Base-by-base conservation (phyloP, 1,140 invertebrate genomes). In the Calycopis cecrops region DNA sequence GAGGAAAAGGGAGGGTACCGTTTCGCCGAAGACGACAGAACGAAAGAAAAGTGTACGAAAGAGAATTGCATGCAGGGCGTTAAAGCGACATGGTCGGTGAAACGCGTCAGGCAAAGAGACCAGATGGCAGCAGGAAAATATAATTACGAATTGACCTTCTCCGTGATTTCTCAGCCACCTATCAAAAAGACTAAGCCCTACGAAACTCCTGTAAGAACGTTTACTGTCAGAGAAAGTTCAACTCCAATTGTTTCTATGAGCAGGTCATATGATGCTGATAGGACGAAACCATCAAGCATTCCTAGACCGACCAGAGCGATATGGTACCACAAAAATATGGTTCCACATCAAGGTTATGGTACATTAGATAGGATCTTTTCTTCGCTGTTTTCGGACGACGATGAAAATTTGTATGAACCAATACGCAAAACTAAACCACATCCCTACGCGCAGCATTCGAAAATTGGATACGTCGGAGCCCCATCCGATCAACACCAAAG, bases 81-180 rank as follows among this genome's bases (percentile, higher is more conserved):
- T 3, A 88, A 88, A 61, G 91, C 91, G 0, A 69, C 91, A 52
- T 92, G 91, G 91, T 90, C 89, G 2, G 90, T 92, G 0, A 91
- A 92, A 70, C 85, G 90, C 33, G 88, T 92, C 35, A 71, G 91
- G 38, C 91, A 92, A 76, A 85, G 90, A 54, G 90, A 91, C 58
- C 65, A 71, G 12, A 71, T 71, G 9, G 80, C 83, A 4, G 65
- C 81, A 18, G 76, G 79, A 0, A 80, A 75, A 60, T 90, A 88
- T 67, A 86, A 89, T 59, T 92, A 91, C 65, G 91, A 92, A 69
- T 76, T 92, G 57, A 91, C 91, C 63, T 92, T 91, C 67, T 92
- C 89, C 11, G 88, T 92, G 10, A 88, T 88, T 10, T 90, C 91
- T 6, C 82, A 89, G 51, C 68, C 69, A 17, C 67, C 75, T 37